Evolutionary conservation across 2,113 vertebrate species (phyloP), one percentile per base, ranked within the genome.

Genomic region (Sorex araneus): DNA sequence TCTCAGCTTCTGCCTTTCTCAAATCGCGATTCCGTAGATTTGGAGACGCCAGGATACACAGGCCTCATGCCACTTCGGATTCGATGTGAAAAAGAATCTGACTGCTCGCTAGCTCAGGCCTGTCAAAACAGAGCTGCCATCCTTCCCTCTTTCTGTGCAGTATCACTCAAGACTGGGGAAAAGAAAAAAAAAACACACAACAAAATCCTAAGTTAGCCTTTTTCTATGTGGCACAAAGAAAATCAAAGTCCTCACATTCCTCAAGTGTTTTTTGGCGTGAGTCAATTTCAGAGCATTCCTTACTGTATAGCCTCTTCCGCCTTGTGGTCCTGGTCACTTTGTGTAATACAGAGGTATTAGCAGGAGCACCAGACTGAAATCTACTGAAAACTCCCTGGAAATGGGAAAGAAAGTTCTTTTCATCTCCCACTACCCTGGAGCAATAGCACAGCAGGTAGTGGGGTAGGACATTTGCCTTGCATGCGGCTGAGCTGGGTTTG

Each of bases 41-140:
- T 36, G 63, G 6, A 30, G 80, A 86, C 70, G 82, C 70, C 43
- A 57, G 90, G 85, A 90, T 28, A 30, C 36, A 2, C 45, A 30
- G 34, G 82, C 79, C 36, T 66, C 57, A n/a, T 63, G n/a, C 13
- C 25, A 40, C 70, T 88, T 73, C 23, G 32, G 50, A 16, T 28
- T 21, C 57, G 28, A 86, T 83, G 74, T 80, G 92, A 92, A 21
- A 70, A 94, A 85, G 88, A 84, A 76, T 54, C 96, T 81, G 28
- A 86, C 95, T 95, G 90, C 69, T 96, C 32, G 23, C n/a, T 25
- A 40, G 69, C 8, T 45, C 89, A 87, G 50, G 32, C 92, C 67
- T 95, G 93, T 94, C 90, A 63, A 81, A 75, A 87, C 87, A 93
- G 19, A 86, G 25, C n/a, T 2, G 0, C n/a, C 18, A 23, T 57